Evolutionary conservation across 2,113 vertebrate species (phyloP).

Genomic region (Psilopsiagon aurifrons): DNA sequence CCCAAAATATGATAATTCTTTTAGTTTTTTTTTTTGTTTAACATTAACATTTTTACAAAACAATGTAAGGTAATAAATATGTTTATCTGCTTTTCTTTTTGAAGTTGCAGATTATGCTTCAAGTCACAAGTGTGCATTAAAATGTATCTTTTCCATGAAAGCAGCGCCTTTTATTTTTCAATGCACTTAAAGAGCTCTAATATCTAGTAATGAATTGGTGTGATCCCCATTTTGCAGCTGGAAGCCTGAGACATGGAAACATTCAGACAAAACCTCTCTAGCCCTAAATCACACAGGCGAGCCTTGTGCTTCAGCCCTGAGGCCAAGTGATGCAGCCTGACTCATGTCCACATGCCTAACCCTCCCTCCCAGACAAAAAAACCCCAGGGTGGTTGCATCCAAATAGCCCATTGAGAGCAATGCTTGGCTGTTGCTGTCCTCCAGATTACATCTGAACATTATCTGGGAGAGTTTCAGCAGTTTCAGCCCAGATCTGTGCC

Average conservation of each 20-base stretch:
- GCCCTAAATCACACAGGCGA: neutral
- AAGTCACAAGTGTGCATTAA: neutral
- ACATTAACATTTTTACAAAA: neutral
- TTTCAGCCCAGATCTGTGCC: neutral
- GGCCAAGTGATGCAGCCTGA: constrained; percentile 23
- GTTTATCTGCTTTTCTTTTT: neutral
- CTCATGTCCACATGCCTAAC: constrained; percentile 45
- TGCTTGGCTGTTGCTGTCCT: neutral
- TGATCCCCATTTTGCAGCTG: neutral
- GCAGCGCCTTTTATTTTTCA: neutral
- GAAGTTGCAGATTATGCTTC: neutral
- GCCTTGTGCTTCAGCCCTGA: neutral
- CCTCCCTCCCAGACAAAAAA: neutral
- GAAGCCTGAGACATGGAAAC: neutral
- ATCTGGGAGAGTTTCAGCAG: neutral
- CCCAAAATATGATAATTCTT: neutral
- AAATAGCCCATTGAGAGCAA: neutral
- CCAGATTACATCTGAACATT: neutral
- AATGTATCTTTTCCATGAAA: neutral
- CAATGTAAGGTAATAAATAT: neutral
- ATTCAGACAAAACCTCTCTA: neutral
- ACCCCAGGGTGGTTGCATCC: neutral
- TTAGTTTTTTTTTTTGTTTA: neutral
- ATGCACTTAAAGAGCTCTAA: neutral
- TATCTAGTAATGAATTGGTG: neutral